phyloP scores from a whole-genome alignment of 2,113 vertebrate species.

The Tinamus guttatus region DNA sequence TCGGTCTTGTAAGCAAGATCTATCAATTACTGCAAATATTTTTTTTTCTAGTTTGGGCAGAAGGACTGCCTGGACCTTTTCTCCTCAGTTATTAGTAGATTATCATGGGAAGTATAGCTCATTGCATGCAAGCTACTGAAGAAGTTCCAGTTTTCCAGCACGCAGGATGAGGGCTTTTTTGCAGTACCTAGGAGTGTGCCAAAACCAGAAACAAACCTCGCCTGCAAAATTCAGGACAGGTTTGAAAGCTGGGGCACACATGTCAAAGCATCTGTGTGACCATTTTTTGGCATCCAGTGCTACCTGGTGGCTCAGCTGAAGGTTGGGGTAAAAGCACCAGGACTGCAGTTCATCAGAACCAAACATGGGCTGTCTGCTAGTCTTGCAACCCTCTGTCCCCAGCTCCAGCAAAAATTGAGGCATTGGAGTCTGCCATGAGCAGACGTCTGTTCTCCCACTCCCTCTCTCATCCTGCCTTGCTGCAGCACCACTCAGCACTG shows the following conservation, averaged over 20 bases:
- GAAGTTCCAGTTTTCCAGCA: background rate
- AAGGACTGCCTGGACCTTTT: background rate
- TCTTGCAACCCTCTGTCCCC: background rate
- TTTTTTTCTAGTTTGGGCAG: background rate
- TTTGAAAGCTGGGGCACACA: background rate
- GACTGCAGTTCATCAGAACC: fast-evolving
- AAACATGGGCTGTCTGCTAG: background rate
- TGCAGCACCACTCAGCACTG: background rate
- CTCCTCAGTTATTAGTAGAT: background rate
- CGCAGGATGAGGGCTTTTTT: background rate
- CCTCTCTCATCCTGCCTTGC: background rate
- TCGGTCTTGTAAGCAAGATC: background rate
- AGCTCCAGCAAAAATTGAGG: background rate
- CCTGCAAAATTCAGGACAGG: background rate
- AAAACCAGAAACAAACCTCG: background rate
- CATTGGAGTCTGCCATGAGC: background rate
- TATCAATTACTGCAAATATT: background rate
- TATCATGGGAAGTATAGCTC: background rate
- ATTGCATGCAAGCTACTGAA: background rate
- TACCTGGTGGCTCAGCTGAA: background rate
- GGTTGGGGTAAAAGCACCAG: background rate
- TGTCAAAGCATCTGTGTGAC: background rate
- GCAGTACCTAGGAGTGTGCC: background rate
- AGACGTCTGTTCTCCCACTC: background rate
- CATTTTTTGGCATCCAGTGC: background rate